Percentiles rank a stretch among this genome's conserved stretches.
phyloP scores from a whole-genome alignment of 2,113 vertebrate genomes.

The Alces alces region DNA sequence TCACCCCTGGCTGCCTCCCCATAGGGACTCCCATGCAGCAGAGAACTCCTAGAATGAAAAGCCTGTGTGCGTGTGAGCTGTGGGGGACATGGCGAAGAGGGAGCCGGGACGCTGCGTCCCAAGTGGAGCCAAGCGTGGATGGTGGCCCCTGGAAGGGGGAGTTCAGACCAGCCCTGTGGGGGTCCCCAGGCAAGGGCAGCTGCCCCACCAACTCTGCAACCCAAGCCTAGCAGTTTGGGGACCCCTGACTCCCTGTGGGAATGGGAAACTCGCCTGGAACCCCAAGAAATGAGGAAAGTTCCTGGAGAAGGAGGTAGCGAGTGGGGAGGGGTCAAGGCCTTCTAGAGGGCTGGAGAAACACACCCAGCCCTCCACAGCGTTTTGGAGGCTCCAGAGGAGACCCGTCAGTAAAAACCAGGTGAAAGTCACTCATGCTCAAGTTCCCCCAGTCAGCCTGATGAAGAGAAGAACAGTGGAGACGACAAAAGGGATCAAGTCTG shows the following conservation, averaged over 20 bases:
- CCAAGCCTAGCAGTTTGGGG: not conserved
- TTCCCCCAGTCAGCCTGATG: not conserved
- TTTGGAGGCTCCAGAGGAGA: not conserved
- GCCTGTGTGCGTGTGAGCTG: not conserved
- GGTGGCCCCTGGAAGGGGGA: not conserved
- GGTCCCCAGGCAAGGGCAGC: not conserved
- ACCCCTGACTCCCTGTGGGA: not conserved
- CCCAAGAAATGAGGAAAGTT: not conserved
- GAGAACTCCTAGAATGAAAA: conserved; percentile 23
- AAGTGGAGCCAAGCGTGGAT: not conserved
- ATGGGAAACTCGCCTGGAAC: not conserved
- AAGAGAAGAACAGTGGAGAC: not conserved
- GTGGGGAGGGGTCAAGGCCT: not conserved
- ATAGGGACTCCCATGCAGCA: conserved; percentile 42
- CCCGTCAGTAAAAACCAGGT: not conserved
- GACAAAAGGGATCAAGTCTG: not conserved
- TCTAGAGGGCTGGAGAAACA: not conserved
- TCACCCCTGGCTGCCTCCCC: conserved; percentile 33
- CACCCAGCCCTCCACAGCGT: not conserved
- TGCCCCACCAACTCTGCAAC: not conserved
- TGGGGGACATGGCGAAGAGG: not conserved
- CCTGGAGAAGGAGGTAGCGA: not conserved
- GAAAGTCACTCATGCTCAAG: not conserved
- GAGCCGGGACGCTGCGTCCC: not conserved
- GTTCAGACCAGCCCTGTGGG: not conserved